These are phyloP conservation scores for Nyctereutes procyonoides DNA, from an alignment of 2,113 vertebrate genomes.

Conservation along the genomic window DNA sequence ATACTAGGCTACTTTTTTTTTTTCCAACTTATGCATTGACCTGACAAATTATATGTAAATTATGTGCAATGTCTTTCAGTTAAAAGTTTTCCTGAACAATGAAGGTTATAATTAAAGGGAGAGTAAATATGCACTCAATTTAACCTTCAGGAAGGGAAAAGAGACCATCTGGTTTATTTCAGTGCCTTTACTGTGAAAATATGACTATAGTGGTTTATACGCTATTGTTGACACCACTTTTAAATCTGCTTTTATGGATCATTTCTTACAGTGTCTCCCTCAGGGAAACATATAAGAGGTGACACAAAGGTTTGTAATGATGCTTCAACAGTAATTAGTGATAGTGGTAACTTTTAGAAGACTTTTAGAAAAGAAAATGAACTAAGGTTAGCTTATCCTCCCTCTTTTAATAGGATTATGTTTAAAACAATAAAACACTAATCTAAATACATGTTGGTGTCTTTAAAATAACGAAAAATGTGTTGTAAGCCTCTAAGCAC, in stretches of 20 bases:
- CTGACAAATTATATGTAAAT: constrained; percentile 50
- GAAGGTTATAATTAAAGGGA: constrained; percentile 46
- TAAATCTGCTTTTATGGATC: constrained; percentile 59
- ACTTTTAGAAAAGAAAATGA: neutral
- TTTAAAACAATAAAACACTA: constrained; percentile 64
- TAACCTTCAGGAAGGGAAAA: constrained; percentile 65
- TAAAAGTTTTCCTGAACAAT: neutral
- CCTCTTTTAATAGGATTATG: neutral
- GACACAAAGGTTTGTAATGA: constrained; percentile 28
- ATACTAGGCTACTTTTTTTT: neutral
- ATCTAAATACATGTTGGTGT: constrained; percentile 40
- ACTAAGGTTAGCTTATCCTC: neutral
- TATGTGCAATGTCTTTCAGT: neutral
- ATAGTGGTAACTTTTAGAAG: constrained; percentile 16
- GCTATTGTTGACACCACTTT: constrained; percentile 57
- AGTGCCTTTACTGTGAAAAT: constrained; percentile 58
- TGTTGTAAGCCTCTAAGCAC: constrained; percentile 21
- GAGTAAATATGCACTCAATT: constrained; percentile 49
- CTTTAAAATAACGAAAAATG: neutral
- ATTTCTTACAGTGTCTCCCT: neutral
- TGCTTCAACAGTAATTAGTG: constrained; percentile 56
- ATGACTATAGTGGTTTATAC: constrained; percentile 14
- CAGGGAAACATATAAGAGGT: constrained; percentile 14
- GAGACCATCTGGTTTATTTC: constrained; percentile 64
- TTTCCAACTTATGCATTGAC: neutral